Base-by-base conservation (phyloP, 23 tunicate genomes). In the Diplosoma virens region DNA sequence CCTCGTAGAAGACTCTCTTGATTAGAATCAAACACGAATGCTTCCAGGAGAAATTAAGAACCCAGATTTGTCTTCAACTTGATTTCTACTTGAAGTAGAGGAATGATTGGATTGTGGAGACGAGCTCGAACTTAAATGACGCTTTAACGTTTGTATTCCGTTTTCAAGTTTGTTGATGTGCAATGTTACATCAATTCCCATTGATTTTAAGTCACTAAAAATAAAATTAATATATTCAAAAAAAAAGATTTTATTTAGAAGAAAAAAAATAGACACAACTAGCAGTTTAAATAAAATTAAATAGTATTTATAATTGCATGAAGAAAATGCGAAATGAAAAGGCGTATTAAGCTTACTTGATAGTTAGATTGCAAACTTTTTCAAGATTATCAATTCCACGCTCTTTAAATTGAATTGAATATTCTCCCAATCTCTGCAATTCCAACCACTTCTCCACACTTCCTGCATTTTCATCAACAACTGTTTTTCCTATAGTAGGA, bases 301-400 rank as follows among this genome's bases (percentile, higher is more conserved):
- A n/a, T n/a, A n/a, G n/a, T n/a, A n/a, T n/a, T n/a, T n/a, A n/a
- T n/a, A n/a, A n/a, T n/a, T n/a, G n/a, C n/a, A n/a, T n/a, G n/a
- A n/a, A n/a, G n/a, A n/a, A n/a, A n/a, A n/a, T n/a, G n/a, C n/a
- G n/a, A n/a, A n/a, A n/a, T n/a, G n/a, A n/a, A n/a, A n/a, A n/a
- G n/a, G n/a, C n/a, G n/a, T n/a, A n/a, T 41, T 9, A 41, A 41
- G 30, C 84, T 86, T 56, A 86, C 92, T 72, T 79, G 54, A 79
- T 60, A 9, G 92, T 86, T 11, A 86, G 52, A 53, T 86, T 72
- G 47, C 79, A 78, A 30, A 86, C 84, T 78, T 86, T 79, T 30
- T 86, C 92, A 7, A 86, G 65, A 70, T 71, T 78, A 65, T 86
- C 84, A 11, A 86, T 64, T n/a, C 92, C 92, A 1, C 80, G 74